phyloP scores from a whole-genome alignment of 1,140 invertebrate genomes.

The Marisa cornuarietis region DNA sequence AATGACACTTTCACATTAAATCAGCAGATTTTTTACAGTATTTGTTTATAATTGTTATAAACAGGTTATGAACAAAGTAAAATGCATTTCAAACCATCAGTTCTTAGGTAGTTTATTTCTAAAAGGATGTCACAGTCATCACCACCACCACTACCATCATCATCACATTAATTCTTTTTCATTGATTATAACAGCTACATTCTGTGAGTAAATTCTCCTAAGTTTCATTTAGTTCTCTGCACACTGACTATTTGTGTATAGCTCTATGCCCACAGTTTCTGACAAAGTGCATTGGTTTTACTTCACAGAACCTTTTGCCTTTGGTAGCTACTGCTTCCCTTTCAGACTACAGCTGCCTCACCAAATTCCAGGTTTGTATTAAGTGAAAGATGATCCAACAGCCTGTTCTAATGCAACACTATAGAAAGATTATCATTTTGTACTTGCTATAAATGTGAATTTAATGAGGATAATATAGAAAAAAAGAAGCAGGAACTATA shows the following conservation, averaged over 20 bases:
- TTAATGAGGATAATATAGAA: too few species aligned
- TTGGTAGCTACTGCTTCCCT: slow-evolving; percentile 25
- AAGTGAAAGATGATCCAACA: neutral
- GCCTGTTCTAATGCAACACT: neutral
- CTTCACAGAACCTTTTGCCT: slow-evolving; percentile 22
- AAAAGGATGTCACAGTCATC: neutral
- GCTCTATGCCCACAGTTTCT: neutral
- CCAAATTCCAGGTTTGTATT: slow-evolving; percentile 17
- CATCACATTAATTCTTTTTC: neutral
- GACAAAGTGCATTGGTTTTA: neutral
- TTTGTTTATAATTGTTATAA: too few species aligned
- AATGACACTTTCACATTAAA: neutral
- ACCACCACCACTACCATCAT: neutral
- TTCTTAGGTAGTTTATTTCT: neutral
- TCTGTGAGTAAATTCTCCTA: neutral
- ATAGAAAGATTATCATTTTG: neutral
- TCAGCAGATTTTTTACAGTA: neutral
- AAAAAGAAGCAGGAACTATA: neutral
- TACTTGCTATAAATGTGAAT: neutral
- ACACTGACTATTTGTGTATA: too few species aligned
- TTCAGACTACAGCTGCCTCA: slow-evolving; percentile 19
- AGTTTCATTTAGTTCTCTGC: neutral
- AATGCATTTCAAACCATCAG: neutral
- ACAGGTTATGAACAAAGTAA: neutral
- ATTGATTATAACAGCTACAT: neutral